Conservation (phyloP, 37 sponge, comb jelly and placozoan genomes). For the Halichondria panicea region DNA sequence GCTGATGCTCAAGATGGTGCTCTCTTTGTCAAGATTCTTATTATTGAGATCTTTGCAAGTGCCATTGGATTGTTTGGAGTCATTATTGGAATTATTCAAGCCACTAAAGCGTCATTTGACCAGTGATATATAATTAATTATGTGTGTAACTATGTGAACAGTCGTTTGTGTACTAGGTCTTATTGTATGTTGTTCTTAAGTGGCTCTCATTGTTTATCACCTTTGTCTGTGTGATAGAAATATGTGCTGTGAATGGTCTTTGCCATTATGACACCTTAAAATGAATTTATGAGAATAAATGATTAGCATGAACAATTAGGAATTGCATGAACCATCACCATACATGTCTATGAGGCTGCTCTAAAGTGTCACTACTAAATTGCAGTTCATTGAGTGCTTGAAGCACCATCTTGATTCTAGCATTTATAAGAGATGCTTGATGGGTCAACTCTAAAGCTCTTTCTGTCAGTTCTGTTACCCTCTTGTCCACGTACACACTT, state of each 20-base stretch:
- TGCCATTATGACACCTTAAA: background rate
- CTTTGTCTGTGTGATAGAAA: background rate
- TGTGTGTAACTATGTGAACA: background rate
- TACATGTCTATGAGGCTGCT: constrained; percentile 3
- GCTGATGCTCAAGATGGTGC: constrained; percentile 96
- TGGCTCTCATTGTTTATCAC: background rate
- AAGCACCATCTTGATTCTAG: constrained; percentile 69
- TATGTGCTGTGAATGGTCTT: background rate
- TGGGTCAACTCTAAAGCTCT: constrained; percentile 52
- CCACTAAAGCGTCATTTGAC: constrained; percentile 59
- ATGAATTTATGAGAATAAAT: background rate
- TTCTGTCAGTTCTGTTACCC: constrained; percentile 43
- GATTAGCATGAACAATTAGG: background rate
- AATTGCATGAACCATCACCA: constrained; percentile 33
- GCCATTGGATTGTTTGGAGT: constrained; percentile 99
- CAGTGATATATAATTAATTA: background rate
- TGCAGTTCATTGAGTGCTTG: constrained; percentile 82
- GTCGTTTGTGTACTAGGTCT: background rate
- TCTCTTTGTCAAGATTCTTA: constrained; percentile 94
- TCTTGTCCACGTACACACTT: constrained; percentile 70
- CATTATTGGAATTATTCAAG: constrained; percentile 92
- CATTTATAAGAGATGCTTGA: constrained; percentile 77
- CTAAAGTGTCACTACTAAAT: constrained; percentile 6
- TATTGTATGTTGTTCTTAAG: background rate
- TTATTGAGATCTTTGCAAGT: constrained; percentile 99